phyloP scores from a whole-genome alignment of 2,113 vertebrate species.

The Nerophis lumbriciformis region DNA sequence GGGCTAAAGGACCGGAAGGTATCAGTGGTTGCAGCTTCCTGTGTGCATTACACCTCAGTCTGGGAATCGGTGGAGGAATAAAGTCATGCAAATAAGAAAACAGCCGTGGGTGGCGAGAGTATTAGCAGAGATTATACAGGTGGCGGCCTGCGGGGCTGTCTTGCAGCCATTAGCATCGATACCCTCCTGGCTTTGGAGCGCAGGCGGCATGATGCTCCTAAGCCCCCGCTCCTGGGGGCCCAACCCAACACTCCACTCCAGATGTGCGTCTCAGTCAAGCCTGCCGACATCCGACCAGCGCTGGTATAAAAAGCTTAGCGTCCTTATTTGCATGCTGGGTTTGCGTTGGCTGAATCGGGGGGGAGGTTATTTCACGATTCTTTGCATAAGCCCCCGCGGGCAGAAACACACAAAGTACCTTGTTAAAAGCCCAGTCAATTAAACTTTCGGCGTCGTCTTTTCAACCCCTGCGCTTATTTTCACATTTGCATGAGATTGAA shows the following conservation, averaged over 20 bases:
- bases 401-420: background rate
- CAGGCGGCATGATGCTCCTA: conserved; percentile 27
- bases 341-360: background rate
- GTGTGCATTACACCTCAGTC: conserved; percentile 9
- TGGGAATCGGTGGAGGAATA: conserved; percentile 36
- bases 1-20: background rate
- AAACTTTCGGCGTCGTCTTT: background rate
- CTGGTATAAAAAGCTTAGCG: conserved; percentile 23
- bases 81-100: conserved; percentile 55
- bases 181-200: conserved; percentile 30
- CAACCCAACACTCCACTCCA: conserved; percentile 24
- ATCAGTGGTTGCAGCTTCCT: conserved; percentile 6
- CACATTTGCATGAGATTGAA: background rate
- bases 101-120: conserved; percentile 43
- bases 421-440: conserved; percentile 1
- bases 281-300: conserved; percentile 11
- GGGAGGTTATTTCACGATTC: conserved; percentile 19
- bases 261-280: conserved; percentile 35
- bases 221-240: conserved; percentile 23
- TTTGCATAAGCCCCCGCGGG: background rate
- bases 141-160: conserved; percentile 33
- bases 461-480: background rate
- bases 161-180: conserved; percentile 42
- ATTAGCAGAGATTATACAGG: conserved; percentile 63
- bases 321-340: conserved; percentile 9